These are phyloP conservation scores for Bombyx mori DNA, from an alignment of 1,140 invertebrate species.

Conservation along the genomic window DNA sequence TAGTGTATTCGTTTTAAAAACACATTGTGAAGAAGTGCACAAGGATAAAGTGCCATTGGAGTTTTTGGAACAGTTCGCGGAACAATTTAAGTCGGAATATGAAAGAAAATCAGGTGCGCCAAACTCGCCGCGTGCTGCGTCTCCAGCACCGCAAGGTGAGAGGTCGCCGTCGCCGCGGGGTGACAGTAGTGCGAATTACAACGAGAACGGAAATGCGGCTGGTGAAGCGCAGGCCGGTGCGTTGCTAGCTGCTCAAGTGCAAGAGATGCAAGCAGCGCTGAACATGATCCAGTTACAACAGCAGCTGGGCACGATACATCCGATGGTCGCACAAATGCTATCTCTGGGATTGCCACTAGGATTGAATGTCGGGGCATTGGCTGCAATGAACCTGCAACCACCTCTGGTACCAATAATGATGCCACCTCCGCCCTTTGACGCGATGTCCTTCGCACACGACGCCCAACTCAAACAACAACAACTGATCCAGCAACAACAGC, in stretches of 20 bases:
- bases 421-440: conserved; percentile 82
- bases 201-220: conserved; percentile 72
- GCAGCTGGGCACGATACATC: conserved; percentile 83
- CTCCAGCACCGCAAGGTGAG: conserved; percentile 60
- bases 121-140: conserved; percentile 75
- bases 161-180: conserved; percentile 71
- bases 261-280: conserved; percentile 87
- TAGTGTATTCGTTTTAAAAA: conserved; percentile 95
- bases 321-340: conserved; percentile 78
- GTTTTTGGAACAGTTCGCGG: conserved; percentile 91
- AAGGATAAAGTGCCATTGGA: conserved; percentile 90
- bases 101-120: conserved; percentile 84
- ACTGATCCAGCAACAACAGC: conserved; percentile 78
- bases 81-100: conserved; percentile 90
- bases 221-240: conserved; percentile 72
- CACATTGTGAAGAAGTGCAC: conserved; percentile 96
- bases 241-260: conserved; percentile 83
- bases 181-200: conserved; percentile 65
- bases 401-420: conserved; percentile 92
- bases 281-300: conserved; percentile 92
- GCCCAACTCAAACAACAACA: conserved; percentile 80
- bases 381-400: conserved; percentile 90
- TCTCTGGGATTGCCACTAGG: conserved; percentile 85
- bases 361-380: conserved; percentile 86
- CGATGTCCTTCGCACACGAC: conserved; percentile 72